phyloP scores from a whole-genome alignment of 2,113 vertebrate genomes.

The Centropus bengalensis region DNA sequence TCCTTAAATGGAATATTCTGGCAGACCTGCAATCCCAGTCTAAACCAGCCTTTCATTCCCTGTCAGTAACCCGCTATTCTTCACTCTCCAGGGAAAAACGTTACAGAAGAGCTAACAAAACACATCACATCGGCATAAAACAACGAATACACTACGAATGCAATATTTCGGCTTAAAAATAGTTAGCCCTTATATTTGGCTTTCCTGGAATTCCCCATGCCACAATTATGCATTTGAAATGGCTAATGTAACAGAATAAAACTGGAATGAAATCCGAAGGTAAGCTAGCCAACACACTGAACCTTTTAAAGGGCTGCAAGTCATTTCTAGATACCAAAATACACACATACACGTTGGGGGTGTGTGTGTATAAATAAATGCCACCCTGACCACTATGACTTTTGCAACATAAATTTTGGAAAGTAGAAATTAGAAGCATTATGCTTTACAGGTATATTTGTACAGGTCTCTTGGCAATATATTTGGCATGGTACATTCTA shows the following conservation, averaged over 20 bases:
- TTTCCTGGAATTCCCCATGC: neutral
- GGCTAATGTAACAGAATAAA: neutral
- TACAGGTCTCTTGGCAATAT: neutral
- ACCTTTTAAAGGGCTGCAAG: neutral
- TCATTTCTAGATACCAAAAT: neutral
- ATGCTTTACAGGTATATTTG: neutral
- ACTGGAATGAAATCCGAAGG: neutral
- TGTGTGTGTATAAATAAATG: neutral
- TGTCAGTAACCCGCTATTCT: neutral
- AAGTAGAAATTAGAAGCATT: neutral
- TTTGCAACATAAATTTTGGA: neutral
- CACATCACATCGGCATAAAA: neutral
- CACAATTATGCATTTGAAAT: neutral
- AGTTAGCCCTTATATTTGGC: neutral
- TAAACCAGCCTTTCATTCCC: neutral
- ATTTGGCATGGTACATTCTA: neutral
- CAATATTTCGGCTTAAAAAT: neutral
- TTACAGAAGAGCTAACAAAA: slow-evolving; percentile 5
- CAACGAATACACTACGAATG: neutral
- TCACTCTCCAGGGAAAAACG: neutral
- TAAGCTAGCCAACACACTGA: neutral
- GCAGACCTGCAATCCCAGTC: neutral
- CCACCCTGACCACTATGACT: neutral
- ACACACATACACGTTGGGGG: accelerated
- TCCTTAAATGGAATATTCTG: neutral